phyloP scores from a whole-genome alignment of 2,797 vertebrate species.

The Oreortyx pictus region DNA sequence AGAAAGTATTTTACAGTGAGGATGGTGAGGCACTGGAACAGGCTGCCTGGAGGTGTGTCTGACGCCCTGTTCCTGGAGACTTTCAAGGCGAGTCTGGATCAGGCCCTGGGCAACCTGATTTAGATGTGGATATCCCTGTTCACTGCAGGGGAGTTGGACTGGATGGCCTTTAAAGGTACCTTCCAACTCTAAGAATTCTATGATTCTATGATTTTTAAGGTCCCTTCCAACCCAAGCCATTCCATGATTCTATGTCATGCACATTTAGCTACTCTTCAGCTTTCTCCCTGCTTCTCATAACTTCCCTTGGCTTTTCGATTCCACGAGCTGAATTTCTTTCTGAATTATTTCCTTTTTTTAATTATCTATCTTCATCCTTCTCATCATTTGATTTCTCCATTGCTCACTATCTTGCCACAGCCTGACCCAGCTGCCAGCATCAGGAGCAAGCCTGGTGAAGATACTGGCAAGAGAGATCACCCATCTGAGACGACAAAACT shows the following conservation, averaged over 20 bases:
- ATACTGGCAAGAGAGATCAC: background rate
- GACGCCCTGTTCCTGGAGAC: no score
- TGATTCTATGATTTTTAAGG: background rate
- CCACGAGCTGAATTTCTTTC: background rate
- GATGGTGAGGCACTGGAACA: no score
- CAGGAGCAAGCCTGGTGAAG: background rate
- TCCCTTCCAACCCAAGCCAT: background rate
- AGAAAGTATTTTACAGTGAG: no score
- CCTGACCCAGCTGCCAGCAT: background rate
- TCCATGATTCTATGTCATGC: background rate
- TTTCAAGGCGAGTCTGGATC: no score
- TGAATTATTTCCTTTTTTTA: background rate
- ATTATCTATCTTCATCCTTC: background rate
- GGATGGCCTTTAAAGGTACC: background rate
- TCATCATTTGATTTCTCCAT: background rate
- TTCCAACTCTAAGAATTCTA: background rate
- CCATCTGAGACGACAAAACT: constrained; percentile 7
- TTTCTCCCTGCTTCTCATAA: background rate
- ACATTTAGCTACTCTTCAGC: background rate
- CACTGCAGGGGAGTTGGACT: background rate
- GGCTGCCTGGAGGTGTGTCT: no score
- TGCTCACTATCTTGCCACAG: background rate
- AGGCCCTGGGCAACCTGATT: no score
- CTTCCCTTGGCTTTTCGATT: background rate
- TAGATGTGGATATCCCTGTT: no score